A percentile compares a stretch with the other conserved stretches of the same genome.
Conservation (phyloP, 2,797 vertebrate genomes). For the Euphonia xanthogaster region DNA sequence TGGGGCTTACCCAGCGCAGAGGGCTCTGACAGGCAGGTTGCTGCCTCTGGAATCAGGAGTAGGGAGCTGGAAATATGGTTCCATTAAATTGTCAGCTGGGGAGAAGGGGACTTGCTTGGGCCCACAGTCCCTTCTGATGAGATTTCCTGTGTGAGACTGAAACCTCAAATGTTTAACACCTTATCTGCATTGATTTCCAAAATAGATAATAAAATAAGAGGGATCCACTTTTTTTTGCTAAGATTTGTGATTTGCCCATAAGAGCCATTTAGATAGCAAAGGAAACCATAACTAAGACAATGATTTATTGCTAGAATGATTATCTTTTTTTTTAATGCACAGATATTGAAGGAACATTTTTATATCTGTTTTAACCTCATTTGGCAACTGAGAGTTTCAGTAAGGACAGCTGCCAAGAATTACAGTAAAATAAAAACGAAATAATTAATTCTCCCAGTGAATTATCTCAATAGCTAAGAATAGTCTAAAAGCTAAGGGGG, state of each 20-base stretch:
- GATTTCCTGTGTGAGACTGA: not conserved
- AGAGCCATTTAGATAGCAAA: constrained; percentile 58
- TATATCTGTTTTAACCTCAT: constrained; percentile 48
- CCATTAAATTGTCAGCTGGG: not conserved
- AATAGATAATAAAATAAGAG: not conserved
- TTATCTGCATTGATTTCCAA: not conserved
- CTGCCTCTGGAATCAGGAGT: not conserved
- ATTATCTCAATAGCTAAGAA: constrained; percentile 30
- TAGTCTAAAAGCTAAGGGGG: not conserved
- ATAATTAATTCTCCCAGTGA: constrained; percentile 42
- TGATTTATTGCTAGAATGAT: constrained; percentile 53
- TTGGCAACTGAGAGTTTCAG: constrained; percentile 57
- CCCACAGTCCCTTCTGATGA: not conserved
- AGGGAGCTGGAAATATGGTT: not conserved
- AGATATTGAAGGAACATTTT: constrained; percentile 48
- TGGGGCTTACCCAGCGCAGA: not conserved
- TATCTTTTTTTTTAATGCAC: constrained; percentile 39
- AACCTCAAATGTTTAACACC: not conserved
- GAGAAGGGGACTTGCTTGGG: not conserved
- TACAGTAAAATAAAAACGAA: constrained; percentile 46
- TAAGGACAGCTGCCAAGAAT: constrained; percentile 55
- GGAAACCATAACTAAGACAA: constrained; percentile 38
- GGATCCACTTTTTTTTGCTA: not conserved
- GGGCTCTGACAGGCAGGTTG: not conserved
- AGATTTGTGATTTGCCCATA: constrained; percentile 49